A percentile compares a stretch with the other conserved stretches of the same genome.
These are phyloP conservation scores for Dysidea cf. avara DNA, from an alignment of 37 sponge, comb jelly and placozoan genomes.

Conservation along the genomic window DNA sequence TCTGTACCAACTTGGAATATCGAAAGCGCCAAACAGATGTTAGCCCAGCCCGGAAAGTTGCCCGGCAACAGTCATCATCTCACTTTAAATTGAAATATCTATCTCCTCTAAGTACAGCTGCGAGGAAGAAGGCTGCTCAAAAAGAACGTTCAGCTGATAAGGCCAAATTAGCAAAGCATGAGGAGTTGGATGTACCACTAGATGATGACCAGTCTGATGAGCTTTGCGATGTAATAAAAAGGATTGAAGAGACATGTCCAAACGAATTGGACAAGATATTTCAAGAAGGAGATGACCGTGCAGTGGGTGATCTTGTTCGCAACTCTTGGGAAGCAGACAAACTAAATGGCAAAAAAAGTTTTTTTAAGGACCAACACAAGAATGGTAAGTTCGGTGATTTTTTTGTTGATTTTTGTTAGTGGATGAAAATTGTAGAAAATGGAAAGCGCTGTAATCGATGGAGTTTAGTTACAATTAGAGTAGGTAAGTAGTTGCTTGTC, in stretches of 20 bases:
- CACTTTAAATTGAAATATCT: conserved; percentile 26
- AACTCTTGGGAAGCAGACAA: neutral
- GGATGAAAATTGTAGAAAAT: neutral
- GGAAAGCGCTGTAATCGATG: neutral
- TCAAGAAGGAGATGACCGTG: neutral
- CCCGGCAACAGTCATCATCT: conserved; percentile 8
- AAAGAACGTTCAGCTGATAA: neutral
- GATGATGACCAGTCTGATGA: conserved; percentile 6
- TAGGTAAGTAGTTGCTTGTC: conserved; percentile 1
- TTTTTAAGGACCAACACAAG: neutral
- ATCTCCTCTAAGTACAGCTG: conserved; percentile 20
- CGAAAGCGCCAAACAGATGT: neutral
- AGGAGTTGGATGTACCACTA: neutral
- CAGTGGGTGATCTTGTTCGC: neutral
- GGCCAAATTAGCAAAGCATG: neutral
- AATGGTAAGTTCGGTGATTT: neutral
- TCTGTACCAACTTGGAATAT: conserved; percentile 15
- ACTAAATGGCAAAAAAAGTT: neutral
- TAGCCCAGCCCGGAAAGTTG: neutral
- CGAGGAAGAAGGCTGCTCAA: conserved; percentile 13
- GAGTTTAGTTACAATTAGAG: conserved; percentile 1
- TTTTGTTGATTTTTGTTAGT: neutral
- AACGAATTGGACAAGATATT: neutral
- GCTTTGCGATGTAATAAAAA: neutral
- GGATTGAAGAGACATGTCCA: neutral